These are phyloP conservation scores for Tympanuchus pallidicinctus DNA, from an alignment of 2,113 vertebrate species.

Conservation along the genomic window DNA sequence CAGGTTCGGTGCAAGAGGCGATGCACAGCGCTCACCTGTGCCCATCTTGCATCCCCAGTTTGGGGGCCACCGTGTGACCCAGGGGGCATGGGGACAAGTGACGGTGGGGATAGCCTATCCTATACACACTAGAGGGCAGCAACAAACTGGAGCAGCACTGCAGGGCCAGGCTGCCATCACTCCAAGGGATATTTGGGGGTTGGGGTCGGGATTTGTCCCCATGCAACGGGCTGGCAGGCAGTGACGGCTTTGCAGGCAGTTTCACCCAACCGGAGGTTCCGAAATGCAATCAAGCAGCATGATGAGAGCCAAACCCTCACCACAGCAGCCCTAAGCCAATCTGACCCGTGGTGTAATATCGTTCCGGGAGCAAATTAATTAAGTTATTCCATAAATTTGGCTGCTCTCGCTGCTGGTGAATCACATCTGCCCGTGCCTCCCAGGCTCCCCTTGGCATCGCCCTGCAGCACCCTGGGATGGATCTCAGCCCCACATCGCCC, in stretches of 20 bases:
- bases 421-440: background rate
- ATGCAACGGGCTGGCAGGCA: accelerated
- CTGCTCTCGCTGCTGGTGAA: background rate
- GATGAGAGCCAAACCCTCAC: background rate
- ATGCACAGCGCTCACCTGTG: accelerated
- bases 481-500: background rate
- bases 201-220: accelerated
- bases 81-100: background rate
- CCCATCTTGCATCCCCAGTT: background rate
- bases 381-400: background rate
- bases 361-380: constrained; percentile 31
- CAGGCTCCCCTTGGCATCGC: background rate
- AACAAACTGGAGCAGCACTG: background rate
- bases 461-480: constrained; percentile 38
- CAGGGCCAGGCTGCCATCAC: background rate
- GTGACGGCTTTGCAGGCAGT: background rate
- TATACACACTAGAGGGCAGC: constrained; percentile 71
- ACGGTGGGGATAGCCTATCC: background rate
- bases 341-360: background rate
- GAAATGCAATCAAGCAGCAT: accelerated
- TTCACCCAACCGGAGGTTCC: background rate
- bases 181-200: accelerated
- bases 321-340: background rate
- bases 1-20: accelerated
- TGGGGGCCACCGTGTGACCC: background rate